Evolutionary conservation across 2,888 invertebrate species (phyloP).

Genomic region (Rotaria sp.): DNA sequence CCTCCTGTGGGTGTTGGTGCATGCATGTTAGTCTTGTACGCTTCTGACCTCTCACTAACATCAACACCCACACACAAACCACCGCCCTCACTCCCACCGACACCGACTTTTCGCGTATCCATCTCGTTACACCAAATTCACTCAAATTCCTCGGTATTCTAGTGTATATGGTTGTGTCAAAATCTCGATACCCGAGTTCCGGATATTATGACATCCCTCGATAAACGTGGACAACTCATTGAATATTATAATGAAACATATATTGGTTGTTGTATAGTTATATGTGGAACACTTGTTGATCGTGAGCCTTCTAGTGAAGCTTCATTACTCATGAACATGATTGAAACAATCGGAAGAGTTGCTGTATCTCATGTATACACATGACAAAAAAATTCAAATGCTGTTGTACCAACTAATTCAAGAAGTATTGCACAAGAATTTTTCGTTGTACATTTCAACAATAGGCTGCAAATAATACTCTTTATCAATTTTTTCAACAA

Average conservation of each 20-base stretch:
- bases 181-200: too few relatives aligned
- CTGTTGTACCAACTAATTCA: conserved; percentile 84
- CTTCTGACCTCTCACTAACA: too few relatives aligned
- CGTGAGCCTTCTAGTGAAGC: conserved; percentile 87
- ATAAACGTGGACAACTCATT: conserved; percentile 47
- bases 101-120: too few relatives aligned
- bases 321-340: conserved; percentile 78
- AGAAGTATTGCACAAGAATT: conserved; percentile 93
- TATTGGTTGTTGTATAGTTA: conserved; percentile 81
- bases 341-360: conserved; percentile 66
- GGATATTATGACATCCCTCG: too few relatives aligned
- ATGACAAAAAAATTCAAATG: conserved; percentile 46
- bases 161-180: too few relatives aligned
- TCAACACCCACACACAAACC: too few relatives aligned
- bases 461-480: conserved; percentile 77
- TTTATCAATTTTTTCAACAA: conserved; percentile 86
- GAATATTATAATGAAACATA: conserved; percentile 85
- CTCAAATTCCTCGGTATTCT: too few relatives aligned
- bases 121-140: too few relatives aligned
- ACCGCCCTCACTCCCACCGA: too few relatives aligned
- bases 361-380: conserved; percentile 37
- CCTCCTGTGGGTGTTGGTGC: too few relatives aligned
- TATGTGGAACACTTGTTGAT: conserved; percentile 87
- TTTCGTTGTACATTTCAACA: conserved; percentile 90
- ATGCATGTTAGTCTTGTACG: too few relatives aligned